Base-by-base conservation (phyloP, 2,113 vertebrate genomes). In the Cebus imitator region DNA sequence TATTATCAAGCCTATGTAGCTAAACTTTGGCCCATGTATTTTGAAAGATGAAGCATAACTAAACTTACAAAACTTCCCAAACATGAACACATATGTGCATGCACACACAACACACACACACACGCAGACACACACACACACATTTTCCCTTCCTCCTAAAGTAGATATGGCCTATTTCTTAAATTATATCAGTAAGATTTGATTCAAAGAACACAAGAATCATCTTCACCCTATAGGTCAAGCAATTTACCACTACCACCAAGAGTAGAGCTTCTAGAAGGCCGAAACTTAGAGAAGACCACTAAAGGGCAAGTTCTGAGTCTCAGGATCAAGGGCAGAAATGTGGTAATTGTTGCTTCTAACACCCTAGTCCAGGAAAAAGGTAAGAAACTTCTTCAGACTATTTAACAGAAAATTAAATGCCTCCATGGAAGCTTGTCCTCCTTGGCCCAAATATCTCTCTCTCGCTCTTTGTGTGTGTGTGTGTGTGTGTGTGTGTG, bases 201-300 rank as follows among this genome's bases (percentile, higher is more conserved):
- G 58, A 84, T n/a, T 95, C 32, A 90, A 96, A 82, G 57, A 45
- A 87, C 3, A 90, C 20, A 72, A 96, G 16, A 27, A 85, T 95
- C 35, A 35, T 81, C 18, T 91, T 78, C n/a, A 96, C 20, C 32
- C 37, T 79, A 25, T 79, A 82, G 57, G 27, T 79, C 68, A 94
- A 87, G 37, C 52, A 72, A 78, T 78, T 76, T 87, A 27, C n/a
- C 76, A 73, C 25, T 50, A 64, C 37, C 87, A 78, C 23, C 37
- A 50, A 61, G n/a, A 66, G 12, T 61, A 79, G n/a, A 82, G 11
- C 25, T 95, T 48, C 43, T 72, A 78, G n/a, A 35, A 58, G 1
- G 70, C 17, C 7, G 68, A 93, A 91, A 91, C 78, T 58, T 70
- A 90, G 16, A 18, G n/a, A 84, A 87, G 25, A 1, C 43, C 73